Evolutionary conservation across 2,797 vertebrate genomes (phyloP).

Genomic region (Dendrocincla tyrannina): DNA sequence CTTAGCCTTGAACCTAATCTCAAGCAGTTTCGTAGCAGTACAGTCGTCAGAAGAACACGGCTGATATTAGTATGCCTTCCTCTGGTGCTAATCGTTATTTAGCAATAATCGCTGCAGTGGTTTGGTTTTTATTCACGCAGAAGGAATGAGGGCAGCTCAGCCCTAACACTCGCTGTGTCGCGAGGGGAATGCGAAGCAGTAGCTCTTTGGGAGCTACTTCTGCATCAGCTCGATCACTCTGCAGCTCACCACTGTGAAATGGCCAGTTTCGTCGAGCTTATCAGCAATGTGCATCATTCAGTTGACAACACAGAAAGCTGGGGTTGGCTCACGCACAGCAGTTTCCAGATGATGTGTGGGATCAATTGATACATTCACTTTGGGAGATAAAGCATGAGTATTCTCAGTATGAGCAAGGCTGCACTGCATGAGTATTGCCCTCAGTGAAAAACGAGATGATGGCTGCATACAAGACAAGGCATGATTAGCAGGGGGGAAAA

Average conservation of each 20-base stretch:
- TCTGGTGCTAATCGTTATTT: neutral
- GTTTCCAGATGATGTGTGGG: neutral
- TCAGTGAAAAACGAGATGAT: neutral
- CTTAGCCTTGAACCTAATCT: neutral
- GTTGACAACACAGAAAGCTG: neutral
- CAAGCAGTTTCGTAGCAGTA: neutral
- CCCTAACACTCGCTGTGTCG: neutral
- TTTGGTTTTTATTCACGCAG: neutral
- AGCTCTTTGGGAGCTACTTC: neutral
- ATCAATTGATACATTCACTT: neutral
- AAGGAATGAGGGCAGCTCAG: neutral
- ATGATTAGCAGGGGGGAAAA: neutral
- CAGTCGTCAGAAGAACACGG: neutral
- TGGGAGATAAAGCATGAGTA: neutral
- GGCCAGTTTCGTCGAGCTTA: neutral
- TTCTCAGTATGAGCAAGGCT: neutral
- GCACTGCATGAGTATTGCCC: neutral
- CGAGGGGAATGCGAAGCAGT: neutral
- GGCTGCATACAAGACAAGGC: neutral
- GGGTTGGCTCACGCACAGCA: neutral
- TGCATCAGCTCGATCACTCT: neutral
- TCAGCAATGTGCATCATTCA: neutral
- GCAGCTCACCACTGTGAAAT: constrained; percentile 16
- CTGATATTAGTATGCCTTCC: neutral
- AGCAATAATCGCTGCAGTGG: neutral